Evolutionary conservation across 2,113 vertebrate species (phyloP).

Genomic region (Elgaria multicarinata): DNA sequence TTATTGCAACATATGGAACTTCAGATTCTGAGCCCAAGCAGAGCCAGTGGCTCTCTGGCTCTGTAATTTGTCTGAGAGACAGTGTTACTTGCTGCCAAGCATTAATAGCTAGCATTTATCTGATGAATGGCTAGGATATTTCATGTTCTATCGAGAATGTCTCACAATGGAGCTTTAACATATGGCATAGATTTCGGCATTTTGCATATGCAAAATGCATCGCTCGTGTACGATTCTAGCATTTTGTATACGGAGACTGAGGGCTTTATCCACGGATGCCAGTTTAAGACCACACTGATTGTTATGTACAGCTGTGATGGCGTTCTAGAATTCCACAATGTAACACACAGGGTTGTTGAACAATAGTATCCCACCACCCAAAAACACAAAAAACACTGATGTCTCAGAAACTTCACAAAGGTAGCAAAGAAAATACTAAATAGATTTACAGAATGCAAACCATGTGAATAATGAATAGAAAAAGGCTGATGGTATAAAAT

Average conservation of each 20-base stretch:
- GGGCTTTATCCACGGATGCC: neutral
- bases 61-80: neutral
- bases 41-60: neutral
- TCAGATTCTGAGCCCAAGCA: neutral
- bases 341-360: neutral
- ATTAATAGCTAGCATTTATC: slow-evolving; percentile 8
- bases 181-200: neutral
- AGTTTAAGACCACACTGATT: neutral
- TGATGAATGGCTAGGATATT: slow-evolving; percentile 2
- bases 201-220: slow-evolving; percentile 1
- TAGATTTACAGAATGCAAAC: neutral
- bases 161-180: neutral
- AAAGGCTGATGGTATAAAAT: neutral
- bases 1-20: slow-evolving; percentile 31
- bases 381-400: neutral
- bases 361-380: too few species aligned
- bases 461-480: neutral
- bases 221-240: neutral
- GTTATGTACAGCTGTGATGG: neutral
- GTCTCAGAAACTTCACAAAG: neutral
- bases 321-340: neutral
- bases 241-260: neutral
- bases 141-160: neutral
- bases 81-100: neutral
- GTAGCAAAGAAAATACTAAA: neutral